Conservation (phyloP, 2,888 invertebrate genomes). For the Rhorus exstirpatorius region DNA sequence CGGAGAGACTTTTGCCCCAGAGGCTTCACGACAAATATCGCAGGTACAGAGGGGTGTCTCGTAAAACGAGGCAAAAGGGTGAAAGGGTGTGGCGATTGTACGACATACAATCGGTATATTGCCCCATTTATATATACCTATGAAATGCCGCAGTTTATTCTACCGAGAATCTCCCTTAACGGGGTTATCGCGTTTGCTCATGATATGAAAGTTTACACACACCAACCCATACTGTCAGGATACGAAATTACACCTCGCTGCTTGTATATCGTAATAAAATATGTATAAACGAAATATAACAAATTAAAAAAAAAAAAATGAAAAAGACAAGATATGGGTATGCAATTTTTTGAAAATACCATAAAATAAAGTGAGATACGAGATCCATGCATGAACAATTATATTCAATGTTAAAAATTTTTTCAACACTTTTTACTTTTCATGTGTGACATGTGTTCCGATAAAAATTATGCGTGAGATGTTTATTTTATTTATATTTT, state of each 20-base stretch:
- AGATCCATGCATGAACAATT: too few species aligned
- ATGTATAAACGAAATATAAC: not conserved
- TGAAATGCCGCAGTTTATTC: conserved; percentile 54
- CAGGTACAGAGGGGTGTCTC: conserved; percentile 28
- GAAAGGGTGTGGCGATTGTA: conserved; percentile 40
- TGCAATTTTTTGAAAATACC: too few species aligned
- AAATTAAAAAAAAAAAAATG: not conserved
- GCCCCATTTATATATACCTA: conserved; percentile 36
- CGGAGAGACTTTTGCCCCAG: conserved; percentile 54
- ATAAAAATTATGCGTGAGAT: too few species aligned
- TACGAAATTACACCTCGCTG: conserved; percentile 21
- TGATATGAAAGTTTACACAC: conserved; percentile 36
- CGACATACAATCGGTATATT: conserved; percentile 24
- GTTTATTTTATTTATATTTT: too few species aligned
- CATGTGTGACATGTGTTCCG: too few species aligned
- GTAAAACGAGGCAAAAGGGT: conserved; percentile 24
- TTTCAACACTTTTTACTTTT: too few species aligned
- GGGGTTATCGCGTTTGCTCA: conserved; percentile 16
- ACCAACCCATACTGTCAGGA: not conserved
- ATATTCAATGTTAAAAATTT: too few species aligned
- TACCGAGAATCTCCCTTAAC: conserved; percentile 23
- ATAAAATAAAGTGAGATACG: too few species aligned
- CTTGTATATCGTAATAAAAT: not conserved
- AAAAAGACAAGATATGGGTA: not conserved
- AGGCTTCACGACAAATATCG: conserved; percentile 65